Percentiles rank a stretch among this genome's conserved stretches.
Conservation (phyloP, 2,797 vertebrate species). For the Telmatherina bonti region DNA sequence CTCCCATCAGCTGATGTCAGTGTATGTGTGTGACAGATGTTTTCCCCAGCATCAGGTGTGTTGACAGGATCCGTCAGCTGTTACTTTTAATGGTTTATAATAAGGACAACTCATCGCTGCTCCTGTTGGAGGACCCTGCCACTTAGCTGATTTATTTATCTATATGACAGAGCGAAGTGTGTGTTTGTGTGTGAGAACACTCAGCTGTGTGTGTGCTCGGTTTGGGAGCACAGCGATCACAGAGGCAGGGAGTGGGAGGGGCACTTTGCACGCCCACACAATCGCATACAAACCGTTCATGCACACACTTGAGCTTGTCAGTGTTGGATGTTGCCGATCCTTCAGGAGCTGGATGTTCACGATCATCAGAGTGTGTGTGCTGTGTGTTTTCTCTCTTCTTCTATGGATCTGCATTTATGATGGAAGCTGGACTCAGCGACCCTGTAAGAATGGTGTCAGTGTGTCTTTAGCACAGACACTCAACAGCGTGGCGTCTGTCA, state of each 20-base stretch:
- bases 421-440: constrained; percentile 21
- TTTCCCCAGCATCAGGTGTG: constrained; percentile 31
- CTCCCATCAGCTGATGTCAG: constrained; percentile 4
- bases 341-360: constrained; percentile 62
- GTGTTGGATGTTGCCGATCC: constrained; percentile 58
- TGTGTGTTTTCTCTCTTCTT: background rate
- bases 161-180: constrained; percentile 7
- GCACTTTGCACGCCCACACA: constrained; percentile 52
- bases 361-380: constrained; percentile 35
- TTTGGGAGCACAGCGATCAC: constrained; percentile 46
- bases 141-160: constrained; percentile 25
- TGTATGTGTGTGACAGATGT: constrained; percentile 13
- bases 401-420: constrained; percentile 17
- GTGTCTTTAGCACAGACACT: constrained; percentile 53
- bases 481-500: constrained; percentile 9
- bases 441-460: constrained; percentile 63
- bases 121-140: no score
- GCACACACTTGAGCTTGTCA: constrained; percentile 58
- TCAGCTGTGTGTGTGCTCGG: constrained; percentile 60
- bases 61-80: constrained; percentile 50
- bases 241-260: constrained; percentile 74
- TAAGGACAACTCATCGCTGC: constrained; percentile 30
- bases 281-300: constrained; percentile 26
- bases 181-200: constrained; percentile 12
- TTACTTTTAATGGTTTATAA: constrained; percentile 24